Conservation (phyloP, 2,888 invertebrate genomes). For the Prenolepis imparis region DNA sequence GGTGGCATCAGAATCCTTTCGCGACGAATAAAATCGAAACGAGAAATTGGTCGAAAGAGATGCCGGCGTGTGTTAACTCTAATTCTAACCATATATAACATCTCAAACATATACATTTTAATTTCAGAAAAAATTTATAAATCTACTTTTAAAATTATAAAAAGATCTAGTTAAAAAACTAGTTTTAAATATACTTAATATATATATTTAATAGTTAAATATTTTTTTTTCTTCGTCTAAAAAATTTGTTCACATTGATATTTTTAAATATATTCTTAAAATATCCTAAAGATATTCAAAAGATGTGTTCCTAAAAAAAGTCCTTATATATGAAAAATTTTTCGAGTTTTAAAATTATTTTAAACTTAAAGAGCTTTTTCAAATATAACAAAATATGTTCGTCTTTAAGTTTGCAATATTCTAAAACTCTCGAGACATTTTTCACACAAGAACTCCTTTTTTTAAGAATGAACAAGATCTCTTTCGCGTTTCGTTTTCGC, state of each 20-base stretch:
- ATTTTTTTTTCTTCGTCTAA: no score
- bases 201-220: no score
- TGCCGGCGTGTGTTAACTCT: neutral
- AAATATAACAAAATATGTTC: no score
- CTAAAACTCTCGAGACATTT: conserved; percentile 15
- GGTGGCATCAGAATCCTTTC: conserved; percentile 10
- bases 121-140: neutral
- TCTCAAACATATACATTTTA: neutral
- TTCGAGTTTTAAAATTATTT: no score
- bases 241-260: no score
- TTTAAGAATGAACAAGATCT: conserved; percentile 55
- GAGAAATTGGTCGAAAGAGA: conserved; percentile 1
- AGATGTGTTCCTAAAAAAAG: no score
- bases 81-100: neutral
- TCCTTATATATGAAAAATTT: no score
- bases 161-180: neutral
- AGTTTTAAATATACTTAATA: no score
- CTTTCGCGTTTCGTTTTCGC: conserved; percentile 79
- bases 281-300: no score
- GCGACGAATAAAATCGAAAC: conserved; percentile 16
- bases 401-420: neutral
- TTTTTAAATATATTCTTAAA: no score
- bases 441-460: conserved; percentile 29
- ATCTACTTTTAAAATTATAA: neutral
- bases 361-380: no score